Base-by-base conservation (phyloP, 2,113 vertebrate species). In the Hirundichthys speculiger region DNA sequence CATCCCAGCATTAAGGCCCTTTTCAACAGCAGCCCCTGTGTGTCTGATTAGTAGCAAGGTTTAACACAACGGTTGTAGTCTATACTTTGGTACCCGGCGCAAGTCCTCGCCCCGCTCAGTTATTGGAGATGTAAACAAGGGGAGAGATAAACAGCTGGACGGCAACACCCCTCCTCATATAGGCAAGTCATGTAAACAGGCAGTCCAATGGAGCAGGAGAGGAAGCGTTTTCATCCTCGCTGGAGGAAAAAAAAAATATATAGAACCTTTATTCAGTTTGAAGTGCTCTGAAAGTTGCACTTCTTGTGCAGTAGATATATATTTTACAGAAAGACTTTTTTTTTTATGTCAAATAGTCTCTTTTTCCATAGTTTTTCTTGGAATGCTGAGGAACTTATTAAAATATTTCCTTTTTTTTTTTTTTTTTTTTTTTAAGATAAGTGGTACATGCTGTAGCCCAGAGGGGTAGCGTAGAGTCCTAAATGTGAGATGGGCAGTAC, bases 361-460 rank as follows among this genome's bases (percentile, higher is more conserved):
- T 1, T 13, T 56, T 75, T 77, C 54, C 61, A 53, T 77, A n/a
- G n/a, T n/a, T 56, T 66, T 49, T 34, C 46, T 66, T 47, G 50
- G 62, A 58, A 67, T 64, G 63, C 75, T 45, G 4, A 7, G 15
- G 61, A 70, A 58, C 15, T 24, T 15, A 50, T 21, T 15, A 45
- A 41, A 25, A 61, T 75, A 70, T 62, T 79, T 76, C 70, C 55
- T 30, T 60, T 30, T 59, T 86, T 59, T 27, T 58, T 86, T 82
- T n/a, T n/a, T n/a, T n/a, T n/a, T n/a, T n/a, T 81, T 59, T 27
- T 58, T 86, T 82, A 92, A 11, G 86, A 86, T 3, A 93, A 73
- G 72, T 92, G 90, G 85, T 92, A 92, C 88, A 93, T 89, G 80
- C 90, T 69, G 81, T 91, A 93, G 58, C 87, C 90, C 73, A 93